Evolutionary conservation across 2,888 invertebrate species (phyloP), one percentile per base, ranked within the genome.

Genomic region (Drosophila mayaguana): DNA sequence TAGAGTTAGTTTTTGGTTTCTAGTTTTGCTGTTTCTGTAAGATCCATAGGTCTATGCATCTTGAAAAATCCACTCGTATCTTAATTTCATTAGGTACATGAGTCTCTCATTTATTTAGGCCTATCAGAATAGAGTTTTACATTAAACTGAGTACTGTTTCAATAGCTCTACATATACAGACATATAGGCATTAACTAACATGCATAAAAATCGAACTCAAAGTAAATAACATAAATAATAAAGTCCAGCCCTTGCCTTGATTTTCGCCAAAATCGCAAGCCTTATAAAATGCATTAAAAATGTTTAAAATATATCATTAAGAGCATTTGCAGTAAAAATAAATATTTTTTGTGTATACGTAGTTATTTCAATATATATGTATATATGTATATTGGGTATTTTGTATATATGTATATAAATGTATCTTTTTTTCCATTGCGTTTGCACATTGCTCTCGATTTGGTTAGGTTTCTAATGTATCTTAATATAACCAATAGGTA

Each of bases 31-130:
- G 32, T 32, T 32, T 32, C 43, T 32, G n/a, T 63, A 42, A 43
- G 50, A 65, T 57, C 45, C 54, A 60, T 65, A 18, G 34, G 28
- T 56, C 36, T 36, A 48, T 57, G 34, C n/a, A 36, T 65, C n/a
- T 16, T 43, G 28, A 48, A 61, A 32, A 32, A 63, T 72, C 72
- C 69, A 53, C 72, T 57, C 68, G 63, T 57, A 72, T 56, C 50
- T 69, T 78, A 69, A 61, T 81, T 75, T 74, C 75, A 69, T 79
- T 83, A 89, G 89, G 89, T 89, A 89, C 91, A 85, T 85, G 84
- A 90, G 89, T 90, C 89, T 90, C 90, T 90, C 90, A 74, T 80
- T 81, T 80, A 54, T 64, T 68, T 74, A 84, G 72, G 50, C 63
- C 68, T 82, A 72, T 65, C 61, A 74, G 62, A 80, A 64, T 69